Conservation (phyloP, 2,888 invertebrate species). For the Penaeus monodon region DNA sequence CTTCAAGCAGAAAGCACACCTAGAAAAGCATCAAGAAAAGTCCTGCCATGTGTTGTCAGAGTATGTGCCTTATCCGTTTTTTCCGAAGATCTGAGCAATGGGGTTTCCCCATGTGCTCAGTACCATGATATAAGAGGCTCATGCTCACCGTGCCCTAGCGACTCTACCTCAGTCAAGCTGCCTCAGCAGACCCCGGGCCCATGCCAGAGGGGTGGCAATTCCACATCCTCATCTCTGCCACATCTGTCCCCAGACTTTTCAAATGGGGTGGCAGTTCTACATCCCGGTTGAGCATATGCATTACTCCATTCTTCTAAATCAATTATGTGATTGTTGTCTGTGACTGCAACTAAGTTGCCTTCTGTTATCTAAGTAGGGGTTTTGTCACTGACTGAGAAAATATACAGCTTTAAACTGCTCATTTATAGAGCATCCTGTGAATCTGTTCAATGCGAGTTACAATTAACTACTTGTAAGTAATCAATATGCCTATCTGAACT, state of each 20-base stretch:
- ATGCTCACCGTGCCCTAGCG: slow-evolving; percentile 45
- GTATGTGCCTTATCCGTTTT: slow-evolving; percentile 65
- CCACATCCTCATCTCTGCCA: neutral
- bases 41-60: slow-evolving; percentile 65
- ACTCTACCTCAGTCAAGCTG: slow-evolving; percentile 54
- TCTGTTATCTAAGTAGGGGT: slow-evolving; percentile 15
- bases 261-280: slow-evolving; percentile 18
- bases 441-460: slow-evolving; percentile 41
- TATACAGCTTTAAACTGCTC: slow-evolving; percentile 56
- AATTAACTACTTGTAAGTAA: slow-evolving; percentile 36
- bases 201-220: slow-evolving; percentile 8
- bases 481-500: slow-evolving; percentile 38
- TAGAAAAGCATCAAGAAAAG: slow-evolving; percentile 66
- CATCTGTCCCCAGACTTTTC: neutral
- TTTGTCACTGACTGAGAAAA: slow-evolving; percentile 40
- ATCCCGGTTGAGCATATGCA: slow-evolving; percentile 45
- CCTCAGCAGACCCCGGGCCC: slow-evolving; percentile 26
- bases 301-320: slow-evolving; percentile 33
- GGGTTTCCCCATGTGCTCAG: slow-evolving; percentile 26
- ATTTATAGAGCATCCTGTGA: slow-evolving; percentile 55
- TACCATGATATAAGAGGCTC: slow-evolving; percentile 47
- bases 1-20: slow-evolving; percentile 65
- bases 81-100: slow-evolving; percentile 62
- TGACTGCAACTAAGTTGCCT: slow-evolving; percentile 36
- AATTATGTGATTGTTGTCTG: slow-evolving; percentile 36